These are phyloP conservation scores for Pristionchus maxplancki DNA, from an alignment of 2,888 invertebrate species.

Conservation along the genomic window DNA sequence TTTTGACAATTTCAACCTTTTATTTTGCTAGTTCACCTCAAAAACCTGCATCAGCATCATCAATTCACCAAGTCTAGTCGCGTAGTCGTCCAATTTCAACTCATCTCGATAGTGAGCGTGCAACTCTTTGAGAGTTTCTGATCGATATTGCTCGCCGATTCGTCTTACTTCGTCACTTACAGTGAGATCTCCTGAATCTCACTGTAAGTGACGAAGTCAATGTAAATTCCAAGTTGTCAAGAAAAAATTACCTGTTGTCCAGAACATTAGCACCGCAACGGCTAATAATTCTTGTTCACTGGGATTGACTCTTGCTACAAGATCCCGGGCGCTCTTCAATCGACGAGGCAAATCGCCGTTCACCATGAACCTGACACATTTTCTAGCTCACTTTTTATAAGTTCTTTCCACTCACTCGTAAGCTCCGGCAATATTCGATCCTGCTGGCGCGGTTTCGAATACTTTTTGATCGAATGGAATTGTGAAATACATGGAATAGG, in stretches of 20 bases:
- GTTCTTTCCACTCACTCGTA: not conserved
- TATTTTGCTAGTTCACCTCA: not conserved
- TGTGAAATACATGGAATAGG: not conserved
- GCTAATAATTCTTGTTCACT: not conserved
- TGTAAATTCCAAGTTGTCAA: no score
- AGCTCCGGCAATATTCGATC: not conserved
- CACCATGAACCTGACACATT: not conserved
- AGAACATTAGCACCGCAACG: not conserved
- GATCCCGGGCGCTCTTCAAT: not conserved
- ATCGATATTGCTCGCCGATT: not conserved
- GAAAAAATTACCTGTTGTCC: not conserved
- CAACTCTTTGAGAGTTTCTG: not conserved
- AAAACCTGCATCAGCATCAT: conserved; percentile 23
- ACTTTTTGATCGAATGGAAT: not conserved
- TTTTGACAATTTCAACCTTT: not conserved
- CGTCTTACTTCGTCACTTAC: not conserved
- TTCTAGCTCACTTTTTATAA: no score
- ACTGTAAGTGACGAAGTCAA: not conserved
- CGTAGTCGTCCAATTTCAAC: not conserved
- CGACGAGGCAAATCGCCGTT: not conserved
- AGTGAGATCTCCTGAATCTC: not conserved
- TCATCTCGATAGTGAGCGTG: not conserved
- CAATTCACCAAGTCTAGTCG: not conserved
- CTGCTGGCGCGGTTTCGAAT: not conserved
- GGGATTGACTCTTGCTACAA: not conserved